Evolutionary conservation across 2,888 invertebrate species (phyloP).

Genomic region (Drosophila melanocephala): DNA sequence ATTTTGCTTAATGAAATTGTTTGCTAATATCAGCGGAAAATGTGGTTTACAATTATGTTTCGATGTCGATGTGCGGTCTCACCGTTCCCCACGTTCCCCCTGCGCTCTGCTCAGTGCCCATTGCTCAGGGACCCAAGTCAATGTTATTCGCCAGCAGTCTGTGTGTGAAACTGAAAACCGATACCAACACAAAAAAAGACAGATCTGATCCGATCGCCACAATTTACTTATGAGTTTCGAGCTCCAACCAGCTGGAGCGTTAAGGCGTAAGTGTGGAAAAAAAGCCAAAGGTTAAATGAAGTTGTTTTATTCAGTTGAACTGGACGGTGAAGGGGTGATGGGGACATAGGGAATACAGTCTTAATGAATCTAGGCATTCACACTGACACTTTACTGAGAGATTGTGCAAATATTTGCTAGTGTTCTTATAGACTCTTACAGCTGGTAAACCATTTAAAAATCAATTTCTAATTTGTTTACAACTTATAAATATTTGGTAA

Average conservation of each 20-base stretch:
- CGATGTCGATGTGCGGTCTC: constrained; percentile 41
- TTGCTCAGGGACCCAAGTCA: constrained; percentile 58
- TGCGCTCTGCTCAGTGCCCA: not conserved
- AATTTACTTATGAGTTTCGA: constrained; percentile 24
- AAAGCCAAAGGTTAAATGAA: constrained; percentile 52
- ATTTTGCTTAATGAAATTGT: constrained; percentile 80
- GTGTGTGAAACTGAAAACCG: constrained; percentile 63
- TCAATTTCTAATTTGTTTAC: not conserved
- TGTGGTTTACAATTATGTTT: constrained; percentile 69
- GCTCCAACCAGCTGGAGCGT: constrained; percentile 33
- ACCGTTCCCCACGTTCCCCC: not conserved
- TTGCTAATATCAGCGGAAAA: constrained; percentile 80
- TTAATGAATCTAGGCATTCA: not conserved
- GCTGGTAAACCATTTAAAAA: not conserved
- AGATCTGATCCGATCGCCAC: constrained; percentile 17
- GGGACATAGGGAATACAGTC: not conserved
- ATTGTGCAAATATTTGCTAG: not conserved
- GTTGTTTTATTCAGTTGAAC: constrained; percentile 36
- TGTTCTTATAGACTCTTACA: not conserved
- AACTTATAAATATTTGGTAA: no score
- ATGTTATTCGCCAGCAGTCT: constrained; percentile 40
- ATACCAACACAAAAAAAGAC: constrained; percentile 14
- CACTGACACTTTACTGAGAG: not conserved
- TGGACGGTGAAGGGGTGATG: not conserved
- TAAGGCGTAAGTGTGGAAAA: constrained; percentile 65